These are phyloP conservation scores for Premnoplex brunnescens DNA, from an alignment of 2,797 vertebrate species.

Conservation along the genomic window DNA sequence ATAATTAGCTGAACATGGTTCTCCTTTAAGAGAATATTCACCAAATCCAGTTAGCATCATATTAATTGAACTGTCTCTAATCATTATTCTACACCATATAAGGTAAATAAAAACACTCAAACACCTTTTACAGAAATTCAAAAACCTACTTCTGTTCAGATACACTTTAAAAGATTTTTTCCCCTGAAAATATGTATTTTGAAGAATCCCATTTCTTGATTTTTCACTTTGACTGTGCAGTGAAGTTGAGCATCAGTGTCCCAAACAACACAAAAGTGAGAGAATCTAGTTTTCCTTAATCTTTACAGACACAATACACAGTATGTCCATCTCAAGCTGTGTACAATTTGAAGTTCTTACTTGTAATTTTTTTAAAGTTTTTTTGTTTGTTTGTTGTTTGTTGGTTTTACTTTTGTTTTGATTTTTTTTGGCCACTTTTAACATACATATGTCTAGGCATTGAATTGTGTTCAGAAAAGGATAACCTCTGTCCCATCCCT, in stretches of 20 bases:
- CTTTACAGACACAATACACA: background rate
- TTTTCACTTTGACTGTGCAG: background rate
- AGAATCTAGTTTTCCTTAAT: background rate
- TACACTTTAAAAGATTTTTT: background rate
- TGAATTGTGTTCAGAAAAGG: background rate
- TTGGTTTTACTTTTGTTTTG: accelerated
- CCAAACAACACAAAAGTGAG: background rate
- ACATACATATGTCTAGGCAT: background rate
- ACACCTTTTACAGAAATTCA: background rate
- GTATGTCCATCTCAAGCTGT: background rate
- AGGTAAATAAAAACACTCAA: background rate
- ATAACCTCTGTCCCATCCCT: background rate
- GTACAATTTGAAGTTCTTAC: background rate
- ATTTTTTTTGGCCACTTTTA: background rate
- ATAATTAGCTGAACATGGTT: background rate
- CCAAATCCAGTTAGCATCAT: background rate
- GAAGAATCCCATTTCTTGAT: background rate
- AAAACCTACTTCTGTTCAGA: background rate
- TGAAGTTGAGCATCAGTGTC: background rate
- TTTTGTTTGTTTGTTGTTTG: no score
- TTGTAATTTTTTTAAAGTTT: background rate
- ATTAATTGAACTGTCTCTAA: background rate
- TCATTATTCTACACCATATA: background rate
- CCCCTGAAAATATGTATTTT: background rate
- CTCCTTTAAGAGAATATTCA: background rate